These are phyloP conservation scores for Incurvaria masculella DNA, from an alignment of 2,888 invertebrate genomes.

Conservation along the genomic window DNA sequence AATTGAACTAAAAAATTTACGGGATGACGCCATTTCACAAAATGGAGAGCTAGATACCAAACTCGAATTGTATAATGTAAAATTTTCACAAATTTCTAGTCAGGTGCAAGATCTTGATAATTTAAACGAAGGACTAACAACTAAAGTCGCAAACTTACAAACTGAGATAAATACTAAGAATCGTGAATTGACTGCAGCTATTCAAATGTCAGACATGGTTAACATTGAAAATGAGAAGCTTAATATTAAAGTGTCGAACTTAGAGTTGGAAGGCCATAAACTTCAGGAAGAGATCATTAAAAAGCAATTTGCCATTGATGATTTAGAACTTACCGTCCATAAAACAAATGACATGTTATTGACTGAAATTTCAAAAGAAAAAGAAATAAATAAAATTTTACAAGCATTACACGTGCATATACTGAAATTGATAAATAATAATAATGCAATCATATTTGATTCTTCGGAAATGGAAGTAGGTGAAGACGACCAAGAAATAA, in stretches of 20 bases:
- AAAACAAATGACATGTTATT: slow-evolving; percentile 16
- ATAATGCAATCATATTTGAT: slow-evolving; percentile 12
- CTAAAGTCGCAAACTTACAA: neutral
- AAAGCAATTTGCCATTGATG: slow-evolving; percentile 23
- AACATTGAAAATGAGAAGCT: no score
- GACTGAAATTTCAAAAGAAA: slow-evolving; percentile 19
- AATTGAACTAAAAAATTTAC: no score
- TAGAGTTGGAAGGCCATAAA: slow-evolving; percentile 16
- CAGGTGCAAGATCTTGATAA: no score
- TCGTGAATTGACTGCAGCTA: neutral
- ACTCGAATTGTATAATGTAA: no score
- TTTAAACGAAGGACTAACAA: neutral
- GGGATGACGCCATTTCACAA: no score
- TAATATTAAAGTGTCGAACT: no score
- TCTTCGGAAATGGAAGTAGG: no score
- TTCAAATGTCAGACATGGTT: no score
- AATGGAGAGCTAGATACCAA: no score
- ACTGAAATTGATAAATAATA: slow-evolving; percentile 12
- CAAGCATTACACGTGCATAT: slow-evolving; percentile 15
- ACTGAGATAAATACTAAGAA: neutral
- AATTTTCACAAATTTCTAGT: no score
- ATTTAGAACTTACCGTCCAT: slow-evolving; percentile 17
- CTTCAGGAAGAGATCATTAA: slow-evolving; percentile 22
- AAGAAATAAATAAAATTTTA: slow-evolving; percentile 19
- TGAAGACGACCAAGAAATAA: no score